These are phyloP conservation scores for Actinopyga echinites DNA, from an alignment of 53 echinoderm and acorn worm genomes.

Conservation along the genomic window DNA sequence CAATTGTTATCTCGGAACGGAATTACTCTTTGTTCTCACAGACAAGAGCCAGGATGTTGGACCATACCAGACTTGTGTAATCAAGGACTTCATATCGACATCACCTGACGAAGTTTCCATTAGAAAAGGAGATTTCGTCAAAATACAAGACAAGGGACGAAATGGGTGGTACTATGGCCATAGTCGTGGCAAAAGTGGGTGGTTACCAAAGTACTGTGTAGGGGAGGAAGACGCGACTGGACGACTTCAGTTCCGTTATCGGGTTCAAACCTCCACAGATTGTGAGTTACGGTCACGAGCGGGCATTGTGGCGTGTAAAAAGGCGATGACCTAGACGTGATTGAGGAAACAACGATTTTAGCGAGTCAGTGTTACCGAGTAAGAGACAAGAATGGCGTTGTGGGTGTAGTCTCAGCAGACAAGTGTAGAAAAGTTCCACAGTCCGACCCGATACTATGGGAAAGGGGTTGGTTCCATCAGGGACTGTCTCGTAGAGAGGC, in stretches of 20 bases:
- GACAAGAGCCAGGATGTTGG: neutral
- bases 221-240: neutral
- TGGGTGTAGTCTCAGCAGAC: neutral
- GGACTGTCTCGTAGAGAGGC: neutral
- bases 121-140: neutral
- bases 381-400: neutral
- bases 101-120: neutral
- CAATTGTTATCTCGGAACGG: neutral
- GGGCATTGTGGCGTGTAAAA: neutral
- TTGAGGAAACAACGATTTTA: neutral
- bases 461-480: slow-evolving; percentile 22
- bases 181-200: neutral
- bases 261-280: neutral
- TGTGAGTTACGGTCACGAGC: neutral
- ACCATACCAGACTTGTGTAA: neutral
- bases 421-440: neutral
- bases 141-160: slow-evolving; percentile 15
- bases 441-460: neutral
- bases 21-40: neutral
- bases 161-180: neutral
- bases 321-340: slow-evolving; percentile 3
- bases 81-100: neutral
- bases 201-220: slow-evolving; percentile 14
- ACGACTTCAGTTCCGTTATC: neutral
- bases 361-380: neutral